A percentile compares a stretch with the other conserved stretches of the same genome.
phyloP scores from a whole-genome alignment of 1,140 invertebrate species.

The Pachyrhynchus sulphureomaculatus region DNA sequence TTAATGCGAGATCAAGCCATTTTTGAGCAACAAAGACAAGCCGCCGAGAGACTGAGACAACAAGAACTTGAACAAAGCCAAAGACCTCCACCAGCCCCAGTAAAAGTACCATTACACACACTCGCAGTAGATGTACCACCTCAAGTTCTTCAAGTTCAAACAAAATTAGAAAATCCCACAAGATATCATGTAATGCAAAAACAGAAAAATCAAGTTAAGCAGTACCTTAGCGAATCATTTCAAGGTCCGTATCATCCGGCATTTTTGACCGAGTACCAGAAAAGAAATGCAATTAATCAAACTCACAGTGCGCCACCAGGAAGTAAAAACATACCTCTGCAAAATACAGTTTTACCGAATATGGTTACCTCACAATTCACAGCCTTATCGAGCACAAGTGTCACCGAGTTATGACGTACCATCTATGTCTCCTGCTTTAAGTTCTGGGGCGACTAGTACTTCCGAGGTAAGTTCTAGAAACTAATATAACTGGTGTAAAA shows the following conservation, averaged over 20 bases:
- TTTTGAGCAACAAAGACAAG: slow-evolving; percentile 68
- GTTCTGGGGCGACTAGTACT: slow-evolving; percentile 71
- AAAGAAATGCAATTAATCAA: slow-evolving; percentile 41
- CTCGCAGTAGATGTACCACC: slow-evolving; percentile 73
- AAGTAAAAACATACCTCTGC: slow-evolving; percentile 1
- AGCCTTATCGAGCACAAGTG: slow-evolving; percentile 38
- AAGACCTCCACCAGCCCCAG: slow-evolving; percentile 52
- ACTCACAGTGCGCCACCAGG: slow-evolving; percentile 50
- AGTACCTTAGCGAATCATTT: slow-evolving; percentile 79
- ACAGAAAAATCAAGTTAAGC: slow-evolving; percentile 83
- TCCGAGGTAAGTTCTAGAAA: slow-evolving; percentile 73
- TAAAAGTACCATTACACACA: slow-evolving; percentile 58
- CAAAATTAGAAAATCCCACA: slow-evolving; percentile 85
- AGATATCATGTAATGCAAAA: slow-evolving; percentile 89
- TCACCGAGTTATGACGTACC: slow-evolving; percentile 59
- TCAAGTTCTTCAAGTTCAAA: slow-evolving; percentile 80
- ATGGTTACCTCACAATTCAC: slow-evolving; percentile 9
- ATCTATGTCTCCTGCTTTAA: slow-evolving; percentile 68
- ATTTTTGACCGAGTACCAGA: slow-evolving; percentile 34
- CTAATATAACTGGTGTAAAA: too few species aligned
- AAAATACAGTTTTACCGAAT: slow-evolving; percentile 15
- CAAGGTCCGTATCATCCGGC: slow-evolving; percentile 52
- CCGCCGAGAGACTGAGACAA: slow-evolving; percentile 47
- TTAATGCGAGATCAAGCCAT: slow-evolving; percentile 78
- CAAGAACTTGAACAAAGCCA: slow-evolving; percentile 33